Conservation (phyloP, 35 echinoderm and acorn worm species). For the Apostichopus japonicus region DNA sequence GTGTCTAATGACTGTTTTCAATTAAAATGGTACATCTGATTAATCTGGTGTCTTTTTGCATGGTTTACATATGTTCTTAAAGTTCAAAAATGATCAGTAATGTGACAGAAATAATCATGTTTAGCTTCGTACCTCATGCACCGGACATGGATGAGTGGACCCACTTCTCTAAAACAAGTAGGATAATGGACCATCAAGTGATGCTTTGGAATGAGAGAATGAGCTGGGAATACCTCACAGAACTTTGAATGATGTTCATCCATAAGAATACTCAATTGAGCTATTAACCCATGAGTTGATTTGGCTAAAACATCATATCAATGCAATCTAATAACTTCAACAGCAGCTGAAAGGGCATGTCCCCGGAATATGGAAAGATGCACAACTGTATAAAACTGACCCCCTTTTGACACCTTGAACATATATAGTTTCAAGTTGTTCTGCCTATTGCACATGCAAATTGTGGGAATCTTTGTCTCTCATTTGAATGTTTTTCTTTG, state of each 20-base stretch:
- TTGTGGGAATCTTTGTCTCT: not conserved
- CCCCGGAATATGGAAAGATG: not conserved
- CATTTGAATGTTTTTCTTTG: not conserved
- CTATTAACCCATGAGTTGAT: slow-evolving; percentile 55
- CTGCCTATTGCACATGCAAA: not conserved
- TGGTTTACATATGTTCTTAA: slow-evolving; percentile 54
- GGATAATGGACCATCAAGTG: slow-evolving; percentile 66
- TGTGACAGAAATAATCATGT: slow-evolving; percentile 42
- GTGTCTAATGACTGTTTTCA: slow-evolving; percentile 35
- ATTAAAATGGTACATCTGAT: slow-evolving; percentile 31
- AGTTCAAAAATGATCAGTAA: slow-evolving; percentile 6
- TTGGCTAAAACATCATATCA: slow-evolving; percentile 58
- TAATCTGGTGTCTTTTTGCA: slow-evolving; percentile 35
- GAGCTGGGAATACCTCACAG: slow-evolving; percentile 19
- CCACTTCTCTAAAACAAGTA: slow-evolving; percentile 41
- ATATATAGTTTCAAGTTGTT: not conserved
- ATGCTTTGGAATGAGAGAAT: slow-evolving; percentile 41
- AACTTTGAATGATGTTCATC: slow-evolving; percentile 57
- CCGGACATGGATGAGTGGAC: slow-evolving; percentile 47
- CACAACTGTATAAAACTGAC: not conserved
- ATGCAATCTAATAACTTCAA: slow-evolving; percentile 52
- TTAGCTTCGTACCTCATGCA: slow-evolving; percentile 64
- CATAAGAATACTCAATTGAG: slow-evolving; percentile 46
- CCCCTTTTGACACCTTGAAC: slow-evolving; percentile 4
- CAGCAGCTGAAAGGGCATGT: slow-evolving; percentile 32